Conservation (phyloP, 2,888 invertebrate genomes). For the Hemicrepidius hirtus region DNA sequence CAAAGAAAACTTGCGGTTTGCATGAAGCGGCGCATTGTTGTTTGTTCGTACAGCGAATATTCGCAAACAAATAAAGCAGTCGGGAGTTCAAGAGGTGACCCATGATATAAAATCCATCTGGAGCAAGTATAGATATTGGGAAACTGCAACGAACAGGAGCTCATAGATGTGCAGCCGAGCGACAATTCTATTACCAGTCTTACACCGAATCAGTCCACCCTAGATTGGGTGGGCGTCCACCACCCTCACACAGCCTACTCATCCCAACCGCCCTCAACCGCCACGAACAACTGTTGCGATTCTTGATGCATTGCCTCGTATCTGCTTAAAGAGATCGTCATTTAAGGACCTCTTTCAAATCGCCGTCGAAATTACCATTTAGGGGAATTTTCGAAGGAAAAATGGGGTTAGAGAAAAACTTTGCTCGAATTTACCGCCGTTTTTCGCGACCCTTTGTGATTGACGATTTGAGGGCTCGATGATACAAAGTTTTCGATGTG, state of each 20-base stretch:
- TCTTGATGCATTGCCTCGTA: slow-evolving; percentile 51
- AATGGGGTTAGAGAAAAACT: slow-evolving; percentile 30
- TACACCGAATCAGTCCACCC: slow-evolving; percentile 57
- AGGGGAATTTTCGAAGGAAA: slow-evolving; percentile 38
- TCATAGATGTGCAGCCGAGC: slow-evolving; percentile 59
- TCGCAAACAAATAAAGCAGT: slow-evolving; percentile 44
- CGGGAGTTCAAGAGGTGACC: slow-evolving; percentile 48
- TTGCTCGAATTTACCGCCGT: slow-evolving; percentile 17
- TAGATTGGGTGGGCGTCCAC: slow-evolving; percentile 53
- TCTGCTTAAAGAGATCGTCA: slow-evolving; percentile 47
- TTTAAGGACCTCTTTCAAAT: slow-evolving; percentile 42
- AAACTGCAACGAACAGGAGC: slow-evolving; percentile 54
- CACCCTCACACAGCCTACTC: slow-evolving; percentile 44
- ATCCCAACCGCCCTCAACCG: slow-evolving; percentile 40
- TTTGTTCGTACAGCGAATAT: slow-evolving; percentile 33
- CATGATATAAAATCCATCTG: slow-evolving; percentile 56
- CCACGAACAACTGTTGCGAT: slow-evolving; percentile 58
- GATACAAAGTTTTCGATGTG: slow-evolving; percentile 11
- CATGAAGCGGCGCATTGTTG: slow-evolving; percentile 41
- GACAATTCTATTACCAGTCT: slow-evolving; percentile 63
- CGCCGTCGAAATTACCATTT: slow-evolving; percentile 41
- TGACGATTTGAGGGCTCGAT: slow-evolving; percentile 9
- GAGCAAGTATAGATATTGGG: slow-evolving; percentile 53
- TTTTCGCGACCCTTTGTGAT: slow-evolving; percentile 14
- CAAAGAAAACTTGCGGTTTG: slow-evolving; percentile 38